Conservation (phyloP, 2,888 invertebrate species). For the Acanthacorydalis orientalis region DNA sequence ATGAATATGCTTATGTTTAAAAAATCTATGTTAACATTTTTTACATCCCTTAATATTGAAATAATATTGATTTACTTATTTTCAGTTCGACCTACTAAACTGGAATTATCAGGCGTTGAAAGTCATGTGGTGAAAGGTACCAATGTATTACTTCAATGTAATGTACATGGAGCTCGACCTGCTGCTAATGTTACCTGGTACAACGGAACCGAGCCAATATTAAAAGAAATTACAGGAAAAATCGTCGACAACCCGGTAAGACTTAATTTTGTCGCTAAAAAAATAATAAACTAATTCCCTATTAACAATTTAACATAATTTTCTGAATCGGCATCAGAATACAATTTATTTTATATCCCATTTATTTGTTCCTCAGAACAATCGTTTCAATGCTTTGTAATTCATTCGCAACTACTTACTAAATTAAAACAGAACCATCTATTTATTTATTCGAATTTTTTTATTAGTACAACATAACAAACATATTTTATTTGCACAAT, state of each 20-base stretch:
- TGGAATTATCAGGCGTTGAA: slow-evolving; percentile 57
- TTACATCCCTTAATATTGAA: neutral
- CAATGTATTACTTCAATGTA: slow-evolving; percentile 60
- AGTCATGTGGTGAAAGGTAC: slow-evolving; percentile 68
- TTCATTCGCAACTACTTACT: too few relatives aligned
- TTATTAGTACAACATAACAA: too few relatives aligned
- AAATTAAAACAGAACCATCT: too few relatives aligned
- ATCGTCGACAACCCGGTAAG: slow-evolving; percentile 1
- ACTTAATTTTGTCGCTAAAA: neutral
- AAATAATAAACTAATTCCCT: neutral
- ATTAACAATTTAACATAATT: neutral
- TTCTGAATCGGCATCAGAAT: neutral
- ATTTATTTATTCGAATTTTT: too few relatives aligned
- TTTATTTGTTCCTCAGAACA: too few relatives aligned
- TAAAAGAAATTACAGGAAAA: neutral
- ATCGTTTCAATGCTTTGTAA: too few relatives aligned
- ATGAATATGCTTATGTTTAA: neutral
- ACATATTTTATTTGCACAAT: too few relatives aligned
- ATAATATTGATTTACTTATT: neutral
- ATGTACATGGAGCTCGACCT: slow-evolving; percentile 64
- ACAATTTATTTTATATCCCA: too few relatives aligned
- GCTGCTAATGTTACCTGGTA: slow-evolving; percentile 73
- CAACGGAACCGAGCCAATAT: slow-evolving; percentile 43
- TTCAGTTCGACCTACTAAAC: slow-evolving; percentile 65
- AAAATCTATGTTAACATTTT: too few relatives aligned